Percentiles rank a stretch among this genome's conserved stretches.
phyloP scores from a whole-genome alignment of 30 jellyfish, hydroid and myxozoan genomes.

The Turritopsis dohrnii region DNA sequence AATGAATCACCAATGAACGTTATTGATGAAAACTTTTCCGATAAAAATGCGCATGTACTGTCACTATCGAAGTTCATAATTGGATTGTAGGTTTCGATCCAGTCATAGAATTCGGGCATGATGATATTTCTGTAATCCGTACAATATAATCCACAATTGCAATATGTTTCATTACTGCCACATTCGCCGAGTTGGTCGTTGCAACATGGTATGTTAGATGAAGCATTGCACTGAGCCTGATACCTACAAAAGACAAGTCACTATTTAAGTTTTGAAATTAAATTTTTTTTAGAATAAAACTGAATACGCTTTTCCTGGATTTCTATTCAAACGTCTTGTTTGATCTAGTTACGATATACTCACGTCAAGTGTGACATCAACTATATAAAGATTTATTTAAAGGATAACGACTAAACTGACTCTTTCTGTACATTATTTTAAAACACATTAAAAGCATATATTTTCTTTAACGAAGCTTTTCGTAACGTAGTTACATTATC shows the following conservation, averaged over 20 bases:
- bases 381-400: too few relatives aligned
- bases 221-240: constrained; percentile 6
- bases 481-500: too few relatives aligned
- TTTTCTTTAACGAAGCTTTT: too few relatives aligned
- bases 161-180: neutral
- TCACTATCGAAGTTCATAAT: neutral
- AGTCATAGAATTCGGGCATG: neutral
- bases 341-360: too few relatives aligned
- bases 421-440: too few relatives aligned
- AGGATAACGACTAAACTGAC: too few relatives aligned
- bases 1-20: constrained; percentile 8
- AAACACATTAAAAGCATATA: too few relatives aligned
- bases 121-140: neutral
- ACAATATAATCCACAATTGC: neutral
- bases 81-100: constrained; percentile 8
- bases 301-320: too few relatives aligned
- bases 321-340: too few relatives aligned
- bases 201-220: neutral
- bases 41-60: neutral
- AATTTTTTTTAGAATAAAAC: too few relatives aligned
- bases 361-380: too few relatives aligned
- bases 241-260: neutral
- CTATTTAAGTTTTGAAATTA: too few relatives aligned
- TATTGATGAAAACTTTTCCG: neutral
- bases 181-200: neutral